Conservation (phyloP, 2,113 vertebrate genomes). For the Ancistrus triradiatus region DNA sequence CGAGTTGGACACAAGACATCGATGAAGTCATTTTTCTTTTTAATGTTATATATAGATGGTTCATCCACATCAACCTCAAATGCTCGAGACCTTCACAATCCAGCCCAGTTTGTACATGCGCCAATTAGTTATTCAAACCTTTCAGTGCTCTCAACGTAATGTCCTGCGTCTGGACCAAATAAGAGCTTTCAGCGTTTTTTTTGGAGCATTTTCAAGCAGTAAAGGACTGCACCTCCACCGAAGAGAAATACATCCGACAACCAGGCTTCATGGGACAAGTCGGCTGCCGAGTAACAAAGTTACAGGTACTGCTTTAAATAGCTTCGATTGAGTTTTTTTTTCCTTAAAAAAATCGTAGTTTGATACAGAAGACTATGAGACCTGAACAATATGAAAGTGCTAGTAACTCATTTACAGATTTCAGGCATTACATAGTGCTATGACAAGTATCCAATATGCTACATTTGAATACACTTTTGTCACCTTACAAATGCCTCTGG, state of each 20-base stretch:
- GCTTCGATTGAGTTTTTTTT: slow-evolving; percentile 67
- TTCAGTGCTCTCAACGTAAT: slow-evolving; percentile 78
- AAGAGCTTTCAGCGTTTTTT: slow-evolving; percentile 82
- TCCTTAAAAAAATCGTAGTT: slow-evolving; percentile 96
- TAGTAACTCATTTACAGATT: slow-evolving; percentile 98
- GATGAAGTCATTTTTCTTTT: slow-evolving; percentile 59
- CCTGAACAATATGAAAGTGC: slow-evolving; percentile 99
- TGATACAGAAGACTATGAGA: slow-evolving; percentile 98
- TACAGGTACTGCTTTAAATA: slow-evolving; percentile 87
- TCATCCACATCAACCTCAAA: slow-evolving; percentile 84
- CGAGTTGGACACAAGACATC: too few species aligned
- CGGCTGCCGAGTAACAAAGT: slow-evolving; percentile 73
- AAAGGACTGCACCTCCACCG: slow-evolving; percentile 76
- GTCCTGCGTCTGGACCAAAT: slow-evolving; percentile 79
- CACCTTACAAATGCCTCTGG: slow-evolving; percentile 86
- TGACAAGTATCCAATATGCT: slow-evolving; percentile 97
- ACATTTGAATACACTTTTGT: slow-evolving; percentile 95
- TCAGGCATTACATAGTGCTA: slow-evolving; percentile 97
- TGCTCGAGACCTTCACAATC: slow-evolving; percentile 78
- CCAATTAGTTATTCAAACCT: slow-evolving; percentile 75
- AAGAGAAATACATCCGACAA: slow-evolving; percentile 85
- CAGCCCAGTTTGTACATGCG: slow-evolving; percentile 85
- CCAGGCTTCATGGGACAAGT: slow-evolving; percentile 82
- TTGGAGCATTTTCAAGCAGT: slow-evolving; percentile 75
- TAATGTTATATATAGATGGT: slow-evolving; percentile 89